Percentiles rank a stretch among this genome's conserved stretches.
Conservation (phyloP, 2,888 invertebrate genomes). For the Eretmocerus hayati region DNA sequence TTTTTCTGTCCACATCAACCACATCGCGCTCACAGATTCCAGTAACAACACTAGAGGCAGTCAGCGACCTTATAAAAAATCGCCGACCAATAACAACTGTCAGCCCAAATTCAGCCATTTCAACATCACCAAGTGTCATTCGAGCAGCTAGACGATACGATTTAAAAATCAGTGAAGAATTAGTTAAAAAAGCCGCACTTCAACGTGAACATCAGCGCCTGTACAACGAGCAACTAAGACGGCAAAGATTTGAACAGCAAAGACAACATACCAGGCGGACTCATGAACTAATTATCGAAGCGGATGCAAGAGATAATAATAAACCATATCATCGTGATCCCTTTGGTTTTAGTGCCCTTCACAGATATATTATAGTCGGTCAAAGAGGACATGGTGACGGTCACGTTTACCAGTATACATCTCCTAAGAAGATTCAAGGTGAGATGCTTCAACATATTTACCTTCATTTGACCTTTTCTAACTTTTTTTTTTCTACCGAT, state of each 20-base stretch:
- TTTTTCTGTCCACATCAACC: too few relatives aligned
- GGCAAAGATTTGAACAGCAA: constrained; percentile 9
- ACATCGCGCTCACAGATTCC: too few relatives aligned
- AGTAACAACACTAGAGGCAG: constrained; percentile 37
- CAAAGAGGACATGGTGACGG: constrained; percentile 20
- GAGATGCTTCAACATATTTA: too few relatives aligned
- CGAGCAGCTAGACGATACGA: constrained; percentile 8
- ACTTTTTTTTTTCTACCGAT: too few relatives aligned
- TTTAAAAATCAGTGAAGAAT: too few relatives aligned
- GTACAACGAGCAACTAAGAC: constrained; percentile 10
- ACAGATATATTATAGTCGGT: constrained; percentile 23
- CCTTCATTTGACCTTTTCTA: too few relatives aligned
- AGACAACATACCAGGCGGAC: constrained; percentile 5
- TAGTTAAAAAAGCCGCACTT: too few relatives aligned
- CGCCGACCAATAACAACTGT: not conserved
- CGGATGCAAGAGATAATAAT: constrained; percentile 17
- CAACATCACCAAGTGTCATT: not conserved
- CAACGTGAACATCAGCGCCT: constrained; percentile 15
- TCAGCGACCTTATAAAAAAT: constrained; percentile 34
- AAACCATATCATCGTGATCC: constrained; percentile 26
- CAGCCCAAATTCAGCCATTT: not conserved
- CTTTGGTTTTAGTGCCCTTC: constrained; percentile 29
- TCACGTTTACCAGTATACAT: constrained; percentile 19
- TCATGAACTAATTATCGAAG: constrained; percentile 16
- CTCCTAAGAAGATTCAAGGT: too few relatives aligned